phyloP scores from a whole-genome alignment of 1,140 invertebrate species.

The Zaprionus kolodkinae region DNA sequence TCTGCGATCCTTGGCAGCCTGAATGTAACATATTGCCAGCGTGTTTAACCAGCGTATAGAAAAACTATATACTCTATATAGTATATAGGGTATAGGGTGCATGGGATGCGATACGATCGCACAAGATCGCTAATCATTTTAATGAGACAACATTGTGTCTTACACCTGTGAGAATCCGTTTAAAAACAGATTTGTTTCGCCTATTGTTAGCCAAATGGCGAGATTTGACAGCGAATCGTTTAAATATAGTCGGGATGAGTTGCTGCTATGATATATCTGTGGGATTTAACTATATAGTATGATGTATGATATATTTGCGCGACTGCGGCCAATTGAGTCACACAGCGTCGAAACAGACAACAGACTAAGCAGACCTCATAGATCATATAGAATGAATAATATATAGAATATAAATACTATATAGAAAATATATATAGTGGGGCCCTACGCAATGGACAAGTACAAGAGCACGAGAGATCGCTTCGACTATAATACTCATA shows the following conservation, averaged over 20 bases:
- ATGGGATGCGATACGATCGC: constrained; percentile 21
- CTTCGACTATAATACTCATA: constrained; percentile 20
- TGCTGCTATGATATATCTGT: not conserved
- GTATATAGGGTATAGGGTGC: constrained; percentile 7
- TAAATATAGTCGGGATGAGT: constrained; percentile 64
- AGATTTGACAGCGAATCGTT: constrained; percentile 59
- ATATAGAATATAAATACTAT: too few relatives aligned
- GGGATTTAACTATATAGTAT: not conserved
- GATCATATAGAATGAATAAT: not conserved
- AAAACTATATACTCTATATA: constrained; percentile 10
- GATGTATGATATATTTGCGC: not conserved
- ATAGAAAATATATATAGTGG: not conserved
- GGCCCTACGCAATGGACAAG: constrained; percentile 30
- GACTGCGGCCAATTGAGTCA: constrained; percentile 1
- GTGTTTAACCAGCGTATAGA: constrained; percentile 47
- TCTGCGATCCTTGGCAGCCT: constrained; percentile 34
- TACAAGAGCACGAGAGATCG: constrained; percentile 26
- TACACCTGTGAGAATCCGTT: constrained; percentile 79
- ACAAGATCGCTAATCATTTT: constrained; percentile 74
- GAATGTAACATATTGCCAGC: constrained; percentile 17
- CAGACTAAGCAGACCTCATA: not conserved
- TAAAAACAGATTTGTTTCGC: constrained; percentile 78
- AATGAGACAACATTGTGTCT: constrained; percentile 74
- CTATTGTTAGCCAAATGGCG: constrained; percentile 34
- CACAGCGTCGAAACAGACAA: not conserved